A percentile compares a stretch with the other conserved stretches of the same genome.
Conservation (phyloP, 2,797 vertebrate genomes). For the Melanotaenia maccullochi region DNA sequence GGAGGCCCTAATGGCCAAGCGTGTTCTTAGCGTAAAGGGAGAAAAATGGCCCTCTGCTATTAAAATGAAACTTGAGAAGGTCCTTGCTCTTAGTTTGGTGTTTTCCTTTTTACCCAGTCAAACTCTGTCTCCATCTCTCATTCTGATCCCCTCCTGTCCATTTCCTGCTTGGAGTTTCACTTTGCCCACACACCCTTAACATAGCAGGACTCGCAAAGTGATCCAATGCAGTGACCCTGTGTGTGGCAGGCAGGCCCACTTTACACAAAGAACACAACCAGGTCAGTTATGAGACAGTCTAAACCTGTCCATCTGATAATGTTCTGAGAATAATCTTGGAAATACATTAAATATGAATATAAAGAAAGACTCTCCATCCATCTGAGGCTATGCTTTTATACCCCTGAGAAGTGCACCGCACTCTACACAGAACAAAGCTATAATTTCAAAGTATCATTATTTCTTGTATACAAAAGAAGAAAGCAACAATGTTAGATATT, state of each 20-base stretch:
- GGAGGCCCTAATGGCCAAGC: constrained; percentile 85
- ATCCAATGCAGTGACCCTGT: constrained; percentile 61
- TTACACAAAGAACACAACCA: constrained; percentile 58
- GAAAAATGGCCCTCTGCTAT: constrained; percentile 79
- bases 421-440: constrained; percentile 50
- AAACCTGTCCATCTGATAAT: constrained; percentile 29
- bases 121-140: constrained; percentile 77
- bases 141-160: constrained; percentile 80
- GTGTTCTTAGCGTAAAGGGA: constrained; percentile 78
- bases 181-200: constrained; percentile 65
- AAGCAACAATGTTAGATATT: constrained; percentile 70
- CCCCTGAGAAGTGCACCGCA: constrained; percentile 28
- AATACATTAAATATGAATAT: constrained; percentile 61
- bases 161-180: constrained; percentile 75
- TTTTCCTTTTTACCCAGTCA: constrained; percentile 72
- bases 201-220: constrained; percentile 49
- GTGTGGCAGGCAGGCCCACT: constrained; percentile 57
- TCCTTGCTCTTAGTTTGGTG: constrained; percentile 75
- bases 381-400: constrained; percentile 6
- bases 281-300: constrained; percentile 40
- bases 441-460: constrained; percentile 65
- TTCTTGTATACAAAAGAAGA: constrained; percentile 65
- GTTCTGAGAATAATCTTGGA: constrained; percentile 25
- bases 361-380: constrained; percentile 28
- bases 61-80: constrained; percentile 83